Percentiles rank a stretch among this genome's conserved stretches.
Conservation (phyloP, 2,888 invertebrate genomes). For the Diarsia dahlii region DNA sequence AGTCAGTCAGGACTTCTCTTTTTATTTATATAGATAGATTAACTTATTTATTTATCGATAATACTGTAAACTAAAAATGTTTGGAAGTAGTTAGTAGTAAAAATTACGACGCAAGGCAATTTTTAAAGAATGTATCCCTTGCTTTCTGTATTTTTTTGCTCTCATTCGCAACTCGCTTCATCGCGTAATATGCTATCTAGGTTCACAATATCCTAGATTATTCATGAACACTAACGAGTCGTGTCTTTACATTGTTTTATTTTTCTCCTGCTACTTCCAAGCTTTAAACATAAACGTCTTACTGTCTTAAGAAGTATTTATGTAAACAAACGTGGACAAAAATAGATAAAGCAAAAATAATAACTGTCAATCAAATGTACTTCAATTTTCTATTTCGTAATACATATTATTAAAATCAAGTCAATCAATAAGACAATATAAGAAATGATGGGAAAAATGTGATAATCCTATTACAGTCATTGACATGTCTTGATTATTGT, state of each 20-base stretch:
- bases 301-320: not conserved
- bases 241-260: constrained; percentile 40
- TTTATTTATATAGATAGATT: not conserved
- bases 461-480: constrained; percentile 2
- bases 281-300: constrained; percentile 21
- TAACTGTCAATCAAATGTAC: not conserved
- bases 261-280: constrained; percentile 16
- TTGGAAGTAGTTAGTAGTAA: not conserved
- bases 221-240: constrained; percentile 75
- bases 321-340: not conserved
- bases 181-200: constrained; percentile 26
- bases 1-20: too few species aligned
- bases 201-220: constrained; percentile 62
- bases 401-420: not conserved
- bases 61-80: not conserved
- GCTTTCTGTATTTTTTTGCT: not conserved
- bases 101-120: not conserved
- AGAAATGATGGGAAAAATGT: not conserved
- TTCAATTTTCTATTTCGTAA: not conserved
- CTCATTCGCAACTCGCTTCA: not conserved
- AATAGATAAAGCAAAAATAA: not conserved
- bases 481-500: constrained; percentile 19
- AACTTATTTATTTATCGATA: not conserved
- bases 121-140: not conserved
- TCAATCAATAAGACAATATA: not conserved